Conservation (phyloP, 2,113 vertebrate genomes). For the Geococcyx californianus region DNA sequence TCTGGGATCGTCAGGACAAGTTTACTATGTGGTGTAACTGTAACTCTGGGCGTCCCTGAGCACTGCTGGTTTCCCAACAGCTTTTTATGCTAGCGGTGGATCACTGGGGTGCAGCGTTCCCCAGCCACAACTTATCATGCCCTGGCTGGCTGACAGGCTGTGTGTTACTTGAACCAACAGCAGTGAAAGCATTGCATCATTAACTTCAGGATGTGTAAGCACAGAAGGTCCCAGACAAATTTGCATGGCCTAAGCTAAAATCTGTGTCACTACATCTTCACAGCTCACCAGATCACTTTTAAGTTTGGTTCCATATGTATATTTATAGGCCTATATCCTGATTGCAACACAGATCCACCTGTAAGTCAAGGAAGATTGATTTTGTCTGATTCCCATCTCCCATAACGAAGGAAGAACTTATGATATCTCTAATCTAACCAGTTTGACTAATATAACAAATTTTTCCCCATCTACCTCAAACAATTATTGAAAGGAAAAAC, state of each 20-base stretch:
- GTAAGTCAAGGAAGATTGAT: neutral
- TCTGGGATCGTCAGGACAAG: neutral
- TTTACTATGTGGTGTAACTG: accelerated
- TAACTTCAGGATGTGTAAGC: neutral
- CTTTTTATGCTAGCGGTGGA: neutral
- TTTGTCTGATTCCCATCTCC: neutral
- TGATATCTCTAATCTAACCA: neutral
- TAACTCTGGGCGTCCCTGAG: neutral
- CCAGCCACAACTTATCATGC: neutral
- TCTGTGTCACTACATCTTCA: neutral
- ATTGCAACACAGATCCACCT: neutral
- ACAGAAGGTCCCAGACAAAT: neutral
- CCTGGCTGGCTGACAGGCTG: neutral
- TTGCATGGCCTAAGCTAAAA: neutral
- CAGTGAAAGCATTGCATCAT: neutral
- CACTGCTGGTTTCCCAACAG: neutral
- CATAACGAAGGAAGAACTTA: neutral
- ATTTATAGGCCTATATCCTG: neutral
- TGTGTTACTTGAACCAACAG: neutral
- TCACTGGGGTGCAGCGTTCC: neutral
- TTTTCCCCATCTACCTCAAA: neutral
- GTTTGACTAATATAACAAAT: neutral
- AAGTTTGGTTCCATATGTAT: neutral
- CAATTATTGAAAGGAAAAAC: neutral
- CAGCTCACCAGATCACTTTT: neutral